phyloP scores from a whole-genome alignment of 2,888 invertebrate genomes.

The Temnothorax unifasciatus region DNA sequence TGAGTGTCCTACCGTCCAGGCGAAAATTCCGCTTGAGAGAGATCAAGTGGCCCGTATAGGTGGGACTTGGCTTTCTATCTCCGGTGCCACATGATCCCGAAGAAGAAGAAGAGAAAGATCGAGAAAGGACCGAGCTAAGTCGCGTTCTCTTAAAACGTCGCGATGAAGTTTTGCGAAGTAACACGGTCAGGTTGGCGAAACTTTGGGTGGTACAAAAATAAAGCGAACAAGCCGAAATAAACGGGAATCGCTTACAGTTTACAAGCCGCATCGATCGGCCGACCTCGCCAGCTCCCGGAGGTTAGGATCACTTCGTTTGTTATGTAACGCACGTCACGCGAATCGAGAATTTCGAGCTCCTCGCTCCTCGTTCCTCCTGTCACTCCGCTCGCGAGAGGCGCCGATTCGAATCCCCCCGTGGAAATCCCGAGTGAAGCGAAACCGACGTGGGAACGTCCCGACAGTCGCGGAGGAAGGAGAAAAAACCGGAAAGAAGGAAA shows the following conservation, averaged over 20 bases:
- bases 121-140: background rate
- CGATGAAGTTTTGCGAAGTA: background rate
- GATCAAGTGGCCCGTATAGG: too few species aligned
- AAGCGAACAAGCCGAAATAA: background rate
- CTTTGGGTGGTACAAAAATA: background rate
- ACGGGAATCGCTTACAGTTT: constrained; percentile 10
- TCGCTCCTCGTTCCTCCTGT: background rate
- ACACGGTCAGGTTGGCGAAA: background rate
- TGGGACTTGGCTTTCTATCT: too few species aligned
- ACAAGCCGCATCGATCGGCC: background rate
- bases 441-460: background rate
- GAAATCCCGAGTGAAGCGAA: constrained; percentile 21
- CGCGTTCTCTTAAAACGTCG: background rate
- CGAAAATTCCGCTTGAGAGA: too few species aligned
- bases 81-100: too few species aligned
- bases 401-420: background rate
- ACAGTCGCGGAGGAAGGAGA: background rate
- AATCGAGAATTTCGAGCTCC: background rate
- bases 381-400: background rate
- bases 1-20: too few species aligned
- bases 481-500: background rate
- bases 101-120: too few species aligned
- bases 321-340: constrained; percentile 14
- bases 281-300: background rate
- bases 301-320: constrained; percentile 27